Evolutionary conservation across 2,797 vertebrate species (phyloP).

Genomic region (Micrastur ruficollis): DNA sequence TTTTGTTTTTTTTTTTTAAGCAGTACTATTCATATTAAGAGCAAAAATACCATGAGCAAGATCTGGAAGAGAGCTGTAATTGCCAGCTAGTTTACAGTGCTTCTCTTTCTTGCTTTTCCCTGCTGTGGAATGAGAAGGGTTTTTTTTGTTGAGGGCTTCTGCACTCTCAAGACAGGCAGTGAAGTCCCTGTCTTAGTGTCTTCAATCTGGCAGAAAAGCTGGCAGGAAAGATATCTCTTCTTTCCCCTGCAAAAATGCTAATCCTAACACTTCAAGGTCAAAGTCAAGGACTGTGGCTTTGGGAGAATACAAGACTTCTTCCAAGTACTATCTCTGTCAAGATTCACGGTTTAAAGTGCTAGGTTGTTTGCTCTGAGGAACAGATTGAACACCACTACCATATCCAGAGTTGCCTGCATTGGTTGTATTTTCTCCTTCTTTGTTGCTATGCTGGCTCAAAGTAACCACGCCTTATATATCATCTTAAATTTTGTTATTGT

Average conservation of each 20-base stretch:
- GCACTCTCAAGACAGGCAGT: neutral
- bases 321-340: neutral
- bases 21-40: neutral
- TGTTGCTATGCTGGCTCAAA: neutral
- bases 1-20: neutral
- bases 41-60: neutral
- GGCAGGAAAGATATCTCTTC: neutral
- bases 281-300: neutral
- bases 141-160: neutral
- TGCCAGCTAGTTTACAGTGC: neutral
- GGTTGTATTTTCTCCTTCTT: neutral
- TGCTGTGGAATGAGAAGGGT: neutral
- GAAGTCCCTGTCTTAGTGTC: neutral
- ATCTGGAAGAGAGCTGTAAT: neutral
- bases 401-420: neutral
- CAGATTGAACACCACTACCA: neutral
- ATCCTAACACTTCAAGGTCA: neutral
- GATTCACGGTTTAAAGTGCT: neutral
- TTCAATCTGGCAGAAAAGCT: neutral
- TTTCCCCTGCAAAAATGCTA: neutral
- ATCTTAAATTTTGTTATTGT: neutral
- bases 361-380: neutral
- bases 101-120: neutral
- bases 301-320: neutral
- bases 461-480: neutral